Conservation (phyloP, 2,797 vertebrate species). For the Karalla daura region DNA sequence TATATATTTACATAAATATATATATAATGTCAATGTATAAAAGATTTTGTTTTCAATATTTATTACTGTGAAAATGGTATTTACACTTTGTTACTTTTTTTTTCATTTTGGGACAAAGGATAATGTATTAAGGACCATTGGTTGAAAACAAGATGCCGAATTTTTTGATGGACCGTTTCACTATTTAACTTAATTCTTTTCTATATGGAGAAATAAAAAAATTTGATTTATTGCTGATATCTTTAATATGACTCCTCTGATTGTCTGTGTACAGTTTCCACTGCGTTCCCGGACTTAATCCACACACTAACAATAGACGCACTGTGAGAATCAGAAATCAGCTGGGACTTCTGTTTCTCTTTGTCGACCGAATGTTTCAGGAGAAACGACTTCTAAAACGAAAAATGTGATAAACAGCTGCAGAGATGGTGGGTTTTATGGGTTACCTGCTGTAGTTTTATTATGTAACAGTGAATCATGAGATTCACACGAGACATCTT, state of each 20-base stretch:
- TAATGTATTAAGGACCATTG: conserved; percentile 82
- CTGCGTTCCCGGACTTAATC: neutral
- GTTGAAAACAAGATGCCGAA: conserved; percentile 77
- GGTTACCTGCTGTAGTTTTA: neutral
- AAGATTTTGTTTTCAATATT: conserved; percentile 91
- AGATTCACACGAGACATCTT: conserved; percentile 15
- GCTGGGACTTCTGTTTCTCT: neutral
- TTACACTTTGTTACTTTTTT: conserved; percentile 86
- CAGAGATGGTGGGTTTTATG: conserved; percentile 5
- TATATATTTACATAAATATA: conserved; percentile 73
- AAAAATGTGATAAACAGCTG: conserved; percentile 45
- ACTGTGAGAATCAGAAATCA: neutral
- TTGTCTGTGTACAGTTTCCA: neutral
- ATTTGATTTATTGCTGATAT: conserved; percentile 82
- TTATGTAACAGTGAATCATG: neutral
- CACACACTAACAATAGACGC: neutral
- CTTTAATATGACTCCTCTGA: conserved; percentile 46
- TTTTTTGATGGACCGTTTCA: conserved; percentile 84
- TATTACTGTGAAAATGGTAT: conserved; percentile 96
- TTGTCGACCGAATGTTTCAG: neutral
- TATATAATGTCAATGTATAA: conserved; percentile 89
- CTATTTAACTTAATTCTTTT: conserved; percentile 86
- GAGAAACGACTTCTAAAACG: conserved; percentile 4
- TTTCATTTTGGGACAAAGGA: conserved; percentile 82
- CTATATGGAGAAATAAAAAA: conserved; percentile 84